A percentile compares a stretch with the other conserved stretches of the same genome.
These are phyloP conservation scores for Bombus huntii DNA, from an alignment of 1,140 invertebrate species.

Conservation along the genomic window DNA sequence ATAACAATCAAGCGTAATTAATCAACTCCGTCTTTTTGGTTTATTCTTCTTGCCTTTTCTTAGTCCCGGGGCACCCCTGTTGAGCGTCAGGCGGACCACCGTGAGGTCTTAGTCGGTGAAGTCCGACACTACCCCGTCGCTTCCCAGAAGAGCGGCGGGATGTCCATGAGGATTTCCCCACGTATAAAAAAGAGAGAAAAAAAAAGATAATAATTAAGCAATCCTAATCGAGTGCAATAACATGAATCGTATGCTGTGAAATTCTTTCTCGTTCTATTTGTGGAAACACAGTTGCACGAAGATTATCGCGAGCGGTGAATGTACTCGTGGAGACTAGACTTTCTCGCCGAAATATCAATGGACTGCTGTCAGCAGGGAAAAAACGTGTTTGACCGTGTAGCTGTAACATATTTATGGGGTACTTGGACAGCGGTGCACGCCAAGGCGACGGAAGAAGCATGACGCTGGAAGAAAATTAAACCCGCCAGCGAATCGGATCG, in stretches of 20 bases:
- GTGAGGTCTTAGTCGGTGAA: too few relatives aligned
- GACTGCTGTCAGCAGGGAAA: background rate
- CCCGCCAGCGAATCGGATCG: conserved; percentile 11
- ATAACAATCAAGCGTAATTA: background rate
- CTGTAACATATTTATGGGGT: conserved; percentile 31
- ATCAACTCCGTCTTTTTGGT: background rate
- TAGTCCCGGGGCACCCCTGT: too few relatives aligned
- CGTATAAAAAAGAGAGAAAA: too few relatives aligned
- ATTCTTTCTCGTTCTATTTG: background rate
- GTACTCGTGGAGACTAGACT: too few relatives aligned
- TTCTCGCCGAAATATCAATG: conserved; percentile 14
- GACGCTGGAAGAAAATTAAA: conserved; percentile 39
- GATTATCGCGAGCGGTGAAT: background rate
- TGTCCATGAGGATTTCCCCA: too few relatives aligned
- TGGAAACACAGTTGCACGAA: background rate
- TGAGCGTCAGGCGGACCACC: too few relatives aligned
- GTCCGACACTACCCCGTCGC: too few relatives aligned
- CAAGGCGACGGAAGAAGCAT: conserved; percentile 22
- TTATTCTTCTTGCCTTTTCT: too few relatives aligned
- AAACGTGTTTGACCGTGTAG: background rate
- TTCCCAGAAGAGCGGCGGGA: too few relatives aligned
- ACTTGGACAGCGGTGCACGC: background rate
- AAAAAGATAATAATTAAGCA: background rate
- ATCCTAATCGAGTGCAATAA: background rate
- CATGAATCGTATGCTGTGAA: too few relatives aligned